Percentiles rank a stretch among this genome's conserved stretches.
Evolutionary conservation across 2,113 vertebrate species (phyloP).

Genomic region (Aphyosemion australe): DNA sequence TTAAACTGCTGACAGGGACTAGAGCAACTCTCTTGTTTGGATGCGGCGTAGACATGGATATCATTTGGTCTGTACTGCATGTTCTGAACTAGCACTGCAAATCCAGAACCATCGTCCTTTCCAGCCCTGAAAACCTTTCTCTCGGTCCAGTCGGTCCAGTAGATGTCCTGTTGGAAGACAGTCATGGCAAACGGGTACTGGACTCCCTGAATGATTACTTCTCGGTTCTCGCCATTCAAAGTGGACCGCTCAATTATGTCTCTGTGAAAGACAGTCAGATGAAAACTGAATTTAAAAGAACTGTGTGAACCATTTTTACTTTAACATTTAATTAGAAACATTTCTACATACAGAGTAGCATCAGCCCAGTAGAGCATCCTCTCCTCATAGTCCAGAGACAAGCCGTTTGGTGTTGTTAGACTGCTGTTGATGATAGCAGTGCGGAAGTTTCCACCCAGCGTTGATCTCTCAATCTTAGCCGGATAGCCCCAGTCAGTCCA

Average conservation of each 20-base stretch:
- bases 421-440: slow-evolving; percentile 65
- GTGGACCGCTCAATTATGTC: slow-evolving; percentile 89
- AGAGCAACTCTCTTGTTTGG: slow-evolving; percentile 85
- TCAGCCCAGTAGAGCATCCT: slow-evolving; percentile 81
- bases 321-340: neutral
- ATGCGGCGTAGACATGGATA: slow-evolving; percentile 81
- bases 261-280: slow-evolving; percentile 63
- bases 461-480: slow-evolving; percentile 77
- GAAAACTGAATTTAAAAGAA: neutral
- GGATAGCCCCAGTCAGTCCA: slow-evolving; percentile 79
- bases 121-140: slow-evolving; percentile 85
- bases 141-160: slow-evolving; percentile 90
- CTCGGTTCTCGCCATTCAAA: slow-evolving; percentile 83
- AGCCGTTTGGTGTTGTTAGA: slow-evolving; percentile 68
- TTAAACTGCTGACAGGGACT: slow-evolving; percentile 92
- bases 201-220: slow-evolving; percentile 82
- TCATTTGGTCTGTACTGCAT: slow-evolving; percentile 83
- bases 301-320: neutral
- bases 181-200: slow-evolving; percentile 86
- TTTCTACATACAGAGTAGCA: slow-evolving; percentile 62
- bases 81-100: slow-evolving; percentile 78
- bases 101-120: slow-evolving; percentile 89
- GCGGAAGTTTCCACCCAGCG: slow-evolving; percentile 74
- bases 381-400: slow-evolving; percentile 76
- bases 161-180: slow-evolving; percentile 89